Conservation (phyloP, 2,888 invertebrate species). For the Plebejus anna region DNA sequence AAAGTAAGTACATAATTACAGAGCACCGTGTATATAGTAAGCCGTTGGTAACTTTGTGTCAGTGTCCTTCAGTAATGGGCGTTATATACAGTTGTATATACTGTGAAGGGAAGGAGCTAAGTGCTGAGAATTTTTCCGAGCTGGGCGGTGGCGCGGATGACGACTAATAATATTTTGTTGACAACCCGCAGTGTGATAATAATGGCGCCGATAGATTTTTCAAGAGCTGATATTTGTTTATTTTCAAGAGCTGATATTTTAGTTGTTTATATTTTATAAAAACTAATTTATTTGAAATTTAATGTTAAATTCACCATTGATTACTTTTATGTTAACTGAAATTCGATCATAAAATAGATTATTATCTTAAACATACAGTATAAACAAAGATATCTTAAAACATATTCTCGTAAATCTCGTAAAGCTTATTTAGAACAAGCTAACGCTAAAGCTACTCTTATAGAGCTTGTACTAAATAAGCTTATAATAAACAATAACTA, state of each 20-base stretch:
- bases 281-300: too few relatives aligned
- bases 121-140: conserved; percentile 43
- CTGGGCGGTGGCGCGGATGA: conserved; percentile 50
- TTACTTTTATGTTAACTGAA: too few relatives aligned
- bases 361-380: too few relatives aligned
- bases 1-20: not conserved
- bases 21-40: not conserved
- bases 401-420: too few relatives aligned
- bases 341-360: too few relatives aligned
- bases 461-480: too few relatives aligned
- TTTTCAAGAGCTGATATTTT: not conserved
- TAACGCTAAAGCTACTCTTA: too few relatives aligned
- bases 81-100: not conserved
- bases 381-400: too few relatives aligned
- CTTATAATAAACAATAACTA: too few relatives aligned
- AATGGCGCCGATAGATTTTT: conserved; percentile 44
- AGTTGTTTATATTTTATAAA: not conserved
- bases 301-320: too few relatives aligned
- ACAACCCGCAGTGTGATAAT: conserved; percentile 57
- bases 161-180: conserved; percentile 70
- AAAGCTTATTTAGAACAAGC: too few relatives aligned
- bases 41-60: not conserved
- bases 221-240: conserved; percentile 42
- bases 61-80: not conserved
- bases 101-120: conserved; percentile 18